Evolutionary conservation across 2,888 invertebrate species (phyloP), one percentile per base, ranked within the genome.

Genomic region (Sussaba pulchella): DNA sequence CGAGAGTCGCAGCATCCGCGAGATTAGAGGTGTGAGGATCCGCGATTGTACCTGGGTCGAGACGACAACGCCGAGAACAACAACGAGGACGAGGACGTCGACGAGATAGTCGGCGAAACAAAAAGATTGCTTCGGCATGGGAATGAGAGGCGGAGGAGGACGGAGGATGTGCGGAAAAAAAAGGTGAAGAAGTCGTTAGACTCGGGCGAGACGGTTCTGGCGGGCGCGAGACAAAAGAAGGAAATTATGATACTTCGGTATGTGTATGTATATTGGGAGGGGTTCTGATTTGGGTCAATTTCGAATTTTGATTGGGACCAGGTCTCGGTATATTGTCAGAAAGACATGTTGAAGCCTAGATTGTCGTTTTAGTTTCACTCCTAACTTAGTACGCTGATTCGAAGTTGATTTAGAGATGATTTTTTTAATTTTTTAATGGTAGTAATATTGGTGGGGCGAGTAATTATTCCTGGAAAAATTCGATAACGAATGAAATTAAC

Each of bases 121-220:
- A 80, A 74, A 82, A 71, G 78, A 76, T 14, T 70, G 70, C 54
- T 67, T 50, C 74, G 39, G 69, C 39, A 54, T 50, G 73, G 57
- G 72, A 72, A 69, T 17, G 36, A 75, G 70, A 66, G 69, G n/a
- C 43, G 43, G 47, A 76, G 47, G 64, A 75, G 83, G 67, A 36
- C 75, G 36, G 47, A 43, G 66, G 81, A 85, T 86, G 85, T 83
- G 86, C 83, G 84, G 83, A 71, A 54, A 71, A 67, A 45, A 61
- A 50, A 69, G 63, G 57, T 41, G 43, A 80, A 76, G 76, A 80
- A 78, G 85, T 81, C 73, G 78, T 78, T 82, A 85, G 79, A 79
- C 83, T 71, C 66, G 72, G 72, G 57, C 67, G 59, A 70, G 80
- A 63, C 67, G 69, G 72, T 72, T 66, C 21, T 45, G 31, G 66